Evolutionary conservation across 2,113 vertebrate genomes (phyloP).

Genomic region (Periophthalmodon schlosseri): DNA sequence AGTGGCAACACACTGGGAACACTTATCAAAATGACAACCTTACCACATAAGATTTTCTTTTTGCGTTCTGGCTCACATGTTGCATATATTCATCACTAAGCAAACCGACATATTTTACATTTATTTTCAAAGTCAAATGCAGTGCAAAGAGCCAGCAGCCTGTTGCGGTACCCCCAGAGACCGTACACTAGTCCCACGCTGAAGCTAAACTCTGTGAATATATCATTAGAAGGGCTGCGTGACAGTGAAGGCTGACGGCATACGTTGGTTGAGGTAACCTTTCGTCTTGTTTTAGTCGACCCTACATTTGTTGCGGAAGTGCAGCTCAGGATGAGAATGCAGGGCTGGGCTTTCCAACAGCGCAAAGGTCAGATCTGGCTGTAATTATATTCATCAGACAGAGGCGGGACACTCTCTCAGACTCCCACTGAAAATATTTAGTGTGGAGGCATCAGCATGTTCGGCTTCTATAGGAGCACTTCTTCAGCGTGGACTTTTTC

Average conservation of each 20-base stretch:
- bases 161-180: conserved; percentile 58
- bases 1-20: neutral
- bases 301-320: conserved; percentile 77
- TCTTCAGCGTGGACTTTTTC: neutral
- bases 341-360: conserved; percentile 63
- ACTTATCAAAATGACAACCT: neutral
- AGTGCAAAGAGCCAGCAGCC: conserved; percentile 58
- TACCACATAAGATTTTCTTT: neutral
- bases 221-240: conserved; percentile 74
- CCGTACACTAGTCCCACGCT: conserved; percentile 45
- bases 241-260: conserved; percentile 67
- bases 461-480: conserved; percentile 48
- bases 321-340: conserved; percentile 65
- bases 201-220: conserved; percentile 60
- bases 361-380: conserved; percentile 79
- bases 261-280: conserved; percentile 72
- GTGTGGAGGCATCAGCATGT: conserved; percentile 46
- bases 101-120: conserved; percentile 42
- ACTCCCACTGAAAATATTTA: conserved; percentile 67
- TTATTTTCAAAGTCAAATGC: conserved; percentile 56
- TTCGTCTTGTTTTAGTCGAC: conserved; percentile 75
- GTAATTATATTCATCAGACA: conserved; percentile 79
- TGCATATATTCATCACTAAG: conserved; percentile 34
- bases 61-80: conserved; percentile 16
- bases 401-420: conserved; percentile 54